phyloP scores from a whole-genome alignment of 1,140 invertebrate genomes.

The Hylaeus anthracinus region DNA sequence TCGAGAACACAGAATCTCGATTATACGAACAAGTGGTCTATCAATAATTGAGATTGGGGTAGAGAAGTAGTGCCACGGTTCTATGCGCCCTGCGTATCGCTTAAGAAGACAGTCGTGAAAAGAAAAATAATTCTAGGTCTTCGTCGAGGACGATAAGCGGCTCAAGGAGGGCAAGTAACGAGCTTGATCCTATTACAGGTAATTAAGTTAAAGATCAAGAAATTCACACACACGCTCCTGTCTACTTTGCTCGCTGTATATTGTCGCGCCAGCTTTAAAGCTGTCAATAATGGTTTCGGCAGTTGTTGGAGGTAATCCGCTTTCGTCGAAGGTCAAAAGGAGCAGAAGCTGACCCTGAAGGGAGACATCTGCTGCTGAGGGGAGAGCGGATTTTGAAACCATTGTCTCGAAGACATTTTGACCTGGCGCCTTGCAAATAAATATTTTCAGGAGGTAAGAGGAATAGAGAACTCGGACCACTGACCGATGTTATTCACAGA shows the following conservation, averaged over 20 bases:
- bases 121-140: neutral
- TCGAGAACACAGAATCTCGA: neutral
- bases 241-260: neutral
- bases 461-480: neutral
- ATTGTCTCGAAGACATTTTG: neutral
- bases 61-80: too few relatives aligned
- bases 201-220: neutral
- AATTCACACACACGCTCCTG: neutral
- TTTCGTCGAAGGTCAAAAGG: slow-evolving; percentile 46
- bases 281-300: slow-evolving; percentile 52
- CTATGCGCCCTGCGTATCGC: too few relatives aligned
- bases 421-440: too few relatives aligned
- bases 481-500: neutral
- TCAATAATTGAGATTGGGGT: too few relatives aligned
- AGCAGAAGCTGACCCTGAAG: slow-evolving; percentile 6
- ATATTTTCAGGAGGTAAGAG: too few relatives aligned
- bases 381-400: slow-evolving; percentile 31
- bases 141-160: neutral
- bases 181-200: neutral
- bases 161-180: neutral
- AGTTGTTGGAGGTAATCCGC: slow-evolving; percentile 46
- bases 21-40: neutral
- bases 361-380: neutral
- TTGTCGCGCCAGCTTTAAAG: slow-evolving; percentile 1
- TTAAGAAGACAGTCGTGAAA: neutral